phyloP scores from a whole-genome alignment of 2,888 invertebrate genomes.

The Dasypogon diadema region DNA sequence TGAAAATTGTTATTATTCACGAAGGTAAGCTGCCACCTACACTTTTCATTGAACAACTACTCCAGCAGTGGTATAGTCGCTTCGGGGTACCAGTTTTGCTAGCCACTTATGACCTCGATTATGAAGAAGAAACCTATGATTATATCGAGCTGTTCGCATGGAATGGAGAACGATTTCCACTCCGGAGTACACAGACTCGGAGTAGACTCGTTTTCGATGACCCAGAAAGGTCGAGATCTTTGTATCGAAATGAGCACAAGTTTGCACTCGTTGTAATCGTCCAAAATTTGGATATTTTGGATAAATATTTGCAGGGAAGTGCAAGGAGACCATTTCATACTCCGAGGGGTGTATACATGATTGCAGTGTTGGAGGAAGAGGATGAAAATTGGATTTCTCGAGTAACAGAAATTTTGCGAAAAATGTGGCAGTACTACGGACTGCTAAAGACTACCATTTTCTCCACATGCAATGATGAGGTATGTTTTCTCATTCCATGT shows the following conservation, averaged over 20 bases:
- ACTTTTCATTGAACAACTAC: neutral
- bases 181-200: constrained; percentile 35
- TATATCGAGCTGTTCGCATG: constrained; percentile 50
- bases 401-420: constrained; percentile 42
- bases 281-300: constrained; percentile 43
- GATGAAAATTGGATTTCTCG: neutral
- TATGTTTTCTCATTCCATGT: constrained; percentile 9
- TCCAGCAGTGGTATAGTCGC: neutral
- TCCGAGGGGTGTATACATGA: constrained; percentile 48
- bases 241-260: constrained; percentile 34
- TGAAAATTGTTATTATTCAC: constrained; percentile 30
- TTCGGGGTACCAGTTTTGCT: constrained; percentile 10
- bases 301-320: constrained; percentile 52
- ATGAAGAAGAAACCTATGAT: constrained; percentile 46
- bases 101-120: neutral
- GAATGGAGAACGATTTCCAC: constrained; percentile 46
- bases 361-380: constrained; percentile 37
- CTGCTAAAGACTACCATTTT: constrained; percentile 45
- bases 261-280: constrained; percentile 48
- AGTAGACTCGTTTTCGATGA: constrained; percentile 25
- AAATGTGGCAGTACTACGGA: constrained; percentile 55
- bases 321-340: constrained; percentile 54
- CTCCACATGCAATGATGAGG: constrained; percentile 49
- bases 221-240: neutral
- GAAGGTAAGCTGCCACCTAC: neutral